phyloP scores from a whole-genome alignment of 2,797 vertebrate species.

The Typhlichthys subterraneus region DNA sequence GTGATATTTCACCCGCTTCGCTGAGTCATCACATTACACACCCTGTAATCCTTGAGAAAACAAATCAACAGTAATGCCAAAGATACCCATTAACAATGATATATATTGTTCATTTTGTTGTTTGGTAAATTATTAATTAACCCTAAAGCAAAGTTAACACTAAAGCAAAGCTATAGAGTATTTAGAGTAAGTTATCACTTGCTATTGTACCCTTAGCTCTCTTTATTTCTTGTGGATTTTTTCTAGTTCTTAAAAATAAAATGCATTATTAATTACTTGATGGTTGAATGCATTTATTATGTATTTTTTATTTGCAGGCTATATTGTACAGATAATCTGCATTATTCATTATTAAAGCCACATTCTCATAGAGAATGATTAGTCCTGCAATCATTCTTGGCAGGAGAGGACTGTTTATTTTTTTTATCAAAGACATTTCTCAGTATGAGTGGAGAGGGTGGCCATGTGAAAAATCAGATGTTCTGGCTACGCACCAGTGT shows the following conservation, averaged over 20 bases:
- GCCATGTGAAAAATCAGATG: constrained; percentile 77
- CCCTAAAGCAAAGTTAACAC: no score
- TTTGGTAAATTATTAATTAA: no score
- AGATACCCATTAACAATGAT: no score
- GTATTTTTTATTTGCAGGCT: constrained; percentile 27
- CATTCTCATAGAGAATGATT: constrained; percentile 70
- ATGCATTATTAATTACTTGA: constrained; percentile 33
- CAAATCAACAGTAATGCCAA: no score
- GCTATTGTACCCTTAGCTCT: constrained; percentile 9
- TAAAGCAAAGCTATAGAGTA: no score
- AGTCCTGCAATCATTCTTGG: constrained; percentile 71
- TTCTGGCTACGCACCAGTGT: constrained; percentile 70
- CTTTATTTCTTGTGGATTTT: constrained; percentile 2
- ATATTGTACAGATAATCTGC: constrained; percentile 58
- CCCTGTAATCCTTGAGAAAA: no score
- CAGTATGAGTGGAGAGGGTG: constrained; percentile 68
- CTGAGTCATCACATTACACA: no score
- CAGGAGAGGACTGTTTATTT: constrained; percentile 75
- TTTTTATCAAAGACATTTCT: constrained; percentile 77
- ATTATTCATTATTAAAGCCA: constrained; percentile 77
- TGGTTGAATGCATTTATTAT: constrained; percentile 50
- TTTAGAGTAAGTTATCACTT: background rate
- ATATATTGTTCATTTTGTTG: no score
- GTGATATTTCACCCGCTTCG: no score
- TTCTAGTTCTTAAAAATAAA: background rate